Conservation (phyloP, 2,113 vertebrate species). For the Pollachius pollachius region DNA sequence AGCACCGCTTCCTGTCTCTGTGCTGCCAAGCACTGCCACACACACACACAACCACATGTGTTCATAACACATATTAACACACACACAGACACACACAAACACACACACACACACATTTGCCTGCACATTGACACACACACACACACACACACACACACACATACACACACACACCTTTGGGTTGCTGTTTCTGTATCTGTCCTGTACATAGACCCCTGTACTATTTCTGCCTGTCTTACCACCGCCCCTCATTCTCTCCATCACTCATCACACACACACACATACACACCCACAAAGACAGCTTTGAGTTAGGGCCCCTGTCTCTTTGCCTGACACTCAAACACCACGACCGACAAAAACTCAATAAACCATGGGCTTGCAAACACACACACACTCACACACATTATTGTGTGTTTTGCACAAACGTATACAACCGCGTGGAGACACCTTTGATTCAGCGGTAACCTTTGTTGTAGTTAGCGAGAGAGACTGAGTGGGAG, state of each 20-base stretch:
- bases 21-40: slow-evolving; percentile 41
- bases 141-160: background rate
- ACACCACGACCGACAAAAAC: no score
- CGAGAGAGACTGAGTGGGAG: no score
- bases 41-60: background rate
- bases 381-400: slow-evolving; percentile 41
- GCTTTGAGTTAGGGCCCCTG: slow-evolving; percentile 61
- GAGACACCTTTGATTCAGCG: slow-evolving; percentile 41
- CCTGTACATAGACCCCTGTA: slow-evolving; percentile 39
- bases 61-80: no score
- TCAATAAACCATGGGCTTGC: slow-evolving; percentile 4
- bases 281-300: slow-evolving; percentile 18
- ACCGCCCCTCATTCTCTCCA: background rate
- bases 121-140: background rate
- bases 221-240: no score
- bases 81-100: no score
- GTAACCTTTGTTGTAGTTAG: background rate
- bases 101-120: no score
- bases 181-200: slow-evolving; percentile 37
- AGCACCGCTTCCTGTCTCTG: slow-evolving; percentile 65
- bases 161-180: slow-evolving; percentile 9
- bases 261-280: slow-evolving; percentile 14
- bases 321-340: slow-evolving; percentile 23
- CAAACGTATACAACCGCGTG: background rate
- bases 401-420: slow-evolving; percentile 21